Percentiles rank a stretch among this genome's conserved stretches.
These are phyloP conservation scores for Sarcophaga rosellei DNA, from an alignment of 2,888 invertebrate species.

Conservation along the genomic window DNA sequence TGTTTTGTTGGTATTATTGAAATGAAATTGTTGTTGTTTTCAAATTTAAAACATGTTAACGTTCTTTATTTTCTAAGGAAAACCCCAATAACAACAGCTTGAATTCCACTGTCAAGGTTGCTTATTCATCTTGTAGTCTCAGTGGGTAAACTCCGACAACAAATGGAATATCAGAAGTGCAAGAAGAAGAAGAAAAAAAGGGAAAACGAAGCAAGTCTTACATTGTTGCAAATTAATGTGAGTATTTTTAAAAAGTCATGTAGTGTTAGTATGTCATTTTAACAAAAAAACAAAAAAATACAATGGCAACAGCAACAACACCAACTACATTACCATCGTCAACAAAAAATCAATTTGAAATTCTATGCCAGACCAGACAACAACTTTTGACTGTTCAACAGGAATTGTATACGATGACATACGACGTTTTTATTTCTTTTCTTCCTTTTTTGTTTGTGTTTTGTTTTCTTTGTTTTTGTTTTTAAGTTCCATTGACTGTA, in stretches of 20 bases:
- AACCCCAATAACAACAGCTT: conserved; percentile 5
- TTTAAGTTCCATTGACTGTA: neutral
- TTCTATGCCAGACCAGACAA: conserved; percentile 1
- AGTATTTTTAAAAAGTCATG: conserved; percentile 50
- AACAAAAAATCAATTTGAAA: conserved; percentile 23
- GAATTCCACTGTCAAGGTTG: conserved; percentile 64
- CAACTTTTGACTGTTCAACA: neutral
- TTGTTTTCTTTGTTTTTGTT: neutral
- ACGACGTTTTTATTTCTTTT: conserved; percentile 6
- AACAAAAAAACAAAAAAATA: neutral
- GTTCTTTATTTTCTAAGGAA: conserved; percentile 26
- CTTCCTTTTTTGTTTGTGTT: neutral
- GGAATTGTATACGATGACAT: neutral
- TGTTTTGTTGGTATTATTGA: conserved; percentile 19
- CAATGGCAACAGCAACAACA: neutral
- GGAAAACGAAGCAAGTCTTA: conserved; percentile 16
- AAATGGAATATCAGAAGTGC: neutral
- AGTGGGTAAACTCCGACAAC: conserved; percentile 35
- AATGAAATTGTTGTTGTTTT: conserved; percentile 41
- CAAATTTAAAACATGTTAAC: conserved; percentile 46
- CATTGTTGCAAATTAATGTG: conserved; percentile 50
- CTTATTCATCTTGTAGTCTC: conserved; percentile 64
- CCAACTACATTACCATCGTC: neutral
- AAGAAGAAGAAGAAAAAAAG: conserved; percentile 22
- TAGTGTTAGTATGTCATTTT: conserved; percentile 52